phyloP scores from a whole-genome alignment of 2,113 vertebrate genomes.

The Rhabdomys dilectus region DNA sequence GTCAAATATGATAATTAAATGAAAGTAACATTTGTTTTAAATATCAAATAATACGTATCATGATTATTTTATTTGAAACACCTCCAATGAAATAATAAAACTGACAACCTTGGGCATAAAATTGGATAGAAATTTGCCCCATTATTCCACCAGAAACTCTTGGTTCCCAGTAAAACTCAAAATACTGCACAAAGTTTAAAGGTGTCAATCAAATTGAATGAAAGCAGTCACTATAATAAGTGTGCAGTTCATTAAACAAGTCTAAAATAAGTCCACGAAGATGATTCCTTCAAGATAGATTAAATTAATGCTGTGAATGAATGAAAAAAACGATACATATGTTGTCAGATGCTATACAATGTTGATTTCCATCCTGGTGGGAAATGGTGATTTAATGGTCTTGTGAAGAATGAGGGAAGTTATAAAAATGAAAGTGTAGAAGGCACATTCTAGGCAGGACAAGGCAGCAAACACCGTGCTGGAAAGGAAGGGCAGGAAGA shows the following conservation, averaged over 20 bases:
- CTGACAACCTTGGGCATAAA: neutral
- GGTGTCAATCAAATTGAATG: neutral
- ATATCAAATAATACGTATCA: neutral
- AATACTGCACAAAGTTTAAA: neutral
- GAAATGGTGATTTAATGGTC: neutral
- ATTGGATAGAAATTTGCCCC: neutral
- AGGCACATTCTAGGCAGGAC: neutral
- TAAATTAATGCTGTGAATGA: neutral
- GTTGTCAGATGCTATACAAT: neutral
- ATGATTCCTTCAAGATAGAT: neutral
- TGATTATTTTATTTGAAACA: neutral
- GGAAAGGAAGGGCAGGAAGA: neutral
- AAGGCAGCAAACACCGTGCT: neutral
- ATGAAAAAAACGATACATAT: neutral
- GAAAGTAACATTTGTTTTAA: neutral
- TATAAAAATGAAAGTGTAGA: neutral
- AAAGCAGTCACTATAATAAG: neutral
- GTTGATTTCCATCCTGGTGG: neutral
- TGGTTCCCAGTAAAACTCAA: neutral
- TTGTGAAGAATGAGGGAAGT: neutral
- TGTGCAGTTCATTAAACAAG: neutral
- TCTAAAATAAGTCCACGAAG: neutral
- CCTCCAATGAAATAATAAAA: neutral
- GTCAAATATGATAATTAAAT: neutral
- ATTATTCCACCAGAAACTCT: neutral